Evolutionary conservation across 2,797 vertebrate genomes (phyloP), one percentile per base, ranked within the genome.

Genomic region (Falco naumanni): DNA sequence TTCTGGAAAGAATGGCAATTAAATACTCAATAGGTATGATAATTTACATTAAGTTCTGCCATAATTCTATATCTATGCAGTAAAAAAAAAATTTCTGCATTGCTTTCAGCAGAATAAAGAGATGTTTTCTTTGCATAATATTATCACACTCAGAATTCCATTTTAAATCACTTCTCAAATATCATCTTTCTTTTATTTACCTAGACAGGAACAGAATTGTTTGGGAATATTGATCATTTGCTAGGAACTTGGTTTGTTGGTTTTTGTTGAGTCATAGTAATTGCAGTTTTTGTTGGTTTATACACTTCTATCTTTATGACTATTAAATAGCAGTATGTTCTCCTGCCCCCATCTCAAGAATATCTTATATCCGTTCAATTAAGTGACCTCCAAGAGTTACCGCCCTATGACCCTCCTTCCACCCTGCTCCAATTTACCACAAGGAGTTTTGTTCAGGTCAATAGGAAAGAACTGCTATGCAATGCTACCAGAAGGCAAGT

Each of bases 341-440:
- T 43, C 25, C 13, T 13, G 16, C 17, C 37, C 16, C 11, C 53
- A 33, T 81, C 29, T 76, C 47, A 64, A 84, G 15, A 45, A n/a
- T 26, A 13, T 75, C 53, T 76, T 75, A 16, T 53, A 79, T 21
- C 31, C 16, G 26, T 33, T 34, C 22, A 25, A 8, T 34, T 17
- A 10, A 7, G 16, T 16, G 19, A 61, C 6, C 28, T 22, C 37
- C 39, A 71, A 29, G 18, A 81, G 13, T 28, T 29, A 11, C 13
- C 10, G 56, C 33, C n/a, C 64, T 11, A 50, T 0, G 0, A 37
- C n/a, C 5, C 17, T 68, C 28, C 33, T 68, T 34, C 21, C 8
- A 1, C 34, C 45, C 25, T 17, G 6, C 48, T 26, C 31, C 24
- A 31, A 11, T 29, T 61, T 45, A 45, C 15, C 13, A 24, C 28